Base-by-base conservation (phyloP, 2,888 invertebrate species). In the Idaea aversata region DNA sequence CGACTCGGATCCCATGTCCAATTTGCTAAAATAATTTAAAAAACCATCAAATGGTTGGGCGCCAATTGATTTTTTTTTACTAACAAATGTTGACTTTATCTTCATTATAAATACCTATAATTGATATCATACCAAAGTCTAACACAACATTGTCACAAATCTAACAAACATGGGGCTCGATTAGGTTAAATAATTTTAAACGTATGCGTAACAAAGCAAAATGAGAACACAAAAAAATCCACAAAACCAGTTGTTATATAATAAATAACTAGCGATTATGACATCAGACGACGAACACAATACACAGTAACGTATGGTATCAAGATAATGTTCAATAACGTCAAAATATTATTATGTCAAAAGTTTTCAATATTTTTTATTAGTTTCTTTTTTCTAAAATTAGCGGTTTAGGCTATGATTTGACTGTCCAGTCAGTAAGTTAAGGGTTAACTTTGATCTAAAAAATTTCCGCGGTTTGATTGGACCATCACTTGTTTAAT, bases 181-280 rank as follows among this genome's bases (percentile, higher is more conserved):
- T 79, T 80, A 75, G 76, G 75, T 71, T 65, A 63, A 73, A 77
- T 69, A 74, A 79, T 82, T 80, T 78, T 71, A 69, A 75, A 78
- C 79, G 78, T 81, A 80, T 81, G 68, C 72, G 76, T 81, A 85
- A 83, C 82, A 84, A 83, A 83, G 75, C 78, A 80, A 79, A 85
- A 81, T 76, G 72, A 77, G 77, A 78, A 77, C 75, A 81, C 77
- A 84, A 83, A 85, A 47, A 85, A 83, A 77, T 72, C 70, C 71
- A 74, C 75, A 75, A 80, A 83, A 84, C 83, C 77, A 77, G 83
- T 83, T 75, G 76, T 84, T 85, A 83, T 77, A 75, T 80, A 80
- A 82, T 78, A 77, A 81, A 77, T 66, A 77, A 73, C 47, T 47
- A 47, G 71, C 67, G 79, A 85, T 86, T 87, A 84, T 82, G 79